These are phyloP conservation scores for Eclectus roratus DNA, from an alignment of 2,113 vertebrate genomes.

Conservation along the genomic window DNA sequence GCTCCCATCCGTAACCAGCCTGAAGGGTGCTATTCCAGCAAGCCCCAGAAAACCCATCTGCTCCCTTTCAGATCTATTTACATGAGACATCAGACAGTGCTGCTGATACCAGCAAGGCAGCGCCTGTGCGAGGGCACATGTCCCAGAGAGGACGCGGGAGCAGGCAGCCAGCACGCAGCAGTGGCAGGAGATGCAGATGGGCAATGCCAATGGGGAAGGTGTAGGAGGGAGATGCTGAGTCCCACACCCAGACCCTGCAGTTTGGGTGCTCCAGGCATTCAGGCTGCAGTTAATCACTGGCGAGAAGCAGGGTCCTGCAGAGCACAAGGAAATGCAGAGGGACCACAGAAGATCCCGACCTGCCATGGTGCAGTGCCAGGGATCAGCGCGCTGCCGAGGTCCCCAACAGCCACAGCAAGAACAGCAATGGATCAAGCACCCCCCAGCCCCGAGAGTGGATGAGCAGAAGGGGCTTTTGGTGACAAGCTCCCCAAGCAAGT, in stretches of 20 bases:
- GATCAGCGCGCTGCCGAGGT: fast-evolving
- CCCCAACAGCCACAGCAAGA: neutral
- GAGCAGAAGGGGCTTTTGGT: neutral
- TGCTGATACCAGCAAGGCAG: neutral
- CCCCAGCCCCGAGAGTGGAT: fast-evolving
- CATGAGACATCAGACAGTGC: fast-evolving
- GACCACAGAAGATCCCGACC: neutral
- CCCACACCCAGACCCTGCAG: fast-evolving
- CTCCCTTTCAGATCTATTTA: neutral
- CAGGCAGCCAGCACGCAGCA: fast-evolving
- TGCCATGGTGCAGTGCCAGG: fast-evolving
- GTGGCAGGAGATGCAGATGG: neutral
- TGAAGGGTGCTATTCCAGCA: neutral
- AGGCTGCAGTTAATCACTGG: neutral
- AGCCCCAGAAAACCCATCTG: neutral
- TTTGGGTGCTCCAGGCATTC: neutral
- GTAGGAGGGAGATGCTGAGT: neutral
- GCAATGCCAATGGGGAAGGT: fast-evolving
- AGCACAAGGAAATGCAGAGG: fast-evolving
- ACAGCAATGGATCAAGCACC: fast-evolving
- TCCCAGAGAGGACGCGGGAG: neutral
- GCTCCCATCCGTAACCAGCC: neutral
- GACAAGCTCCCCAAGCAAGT: neutral
- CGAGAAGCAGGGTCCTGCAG: neutral
- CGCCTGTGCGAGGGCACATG: fast-evolving